A percentile compares a stretch with the other conserved stretches of the same genome.
Conservation (phyloP, 2,113 vertebrate species). For the Stomatorhinus ivindoensis region DNA sequence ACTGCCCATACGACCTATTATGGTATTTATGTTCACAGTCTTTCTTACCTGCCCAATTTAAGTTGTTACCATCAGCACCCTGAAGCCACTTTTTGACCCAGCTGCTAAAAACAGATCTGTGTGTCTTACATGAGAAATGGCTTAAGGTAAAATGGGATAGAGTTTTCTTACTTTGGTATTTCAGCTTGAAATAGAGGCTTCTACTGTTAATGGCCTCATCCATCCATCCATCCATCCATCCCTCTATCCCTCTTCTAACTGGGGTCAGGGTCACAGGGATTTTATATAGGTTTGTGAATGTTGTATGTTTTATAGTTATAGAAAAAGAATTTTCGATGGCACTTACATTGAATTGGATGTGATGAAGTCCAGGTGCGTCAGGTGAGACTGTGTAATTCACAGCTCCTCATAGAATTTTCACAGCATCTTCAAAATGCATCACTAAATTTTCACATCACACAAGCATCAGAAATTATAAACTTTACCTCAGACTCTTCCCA, state of each 20-base stretch:
- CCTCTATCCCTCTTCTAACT: neutral
- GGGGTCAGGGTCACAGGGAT: neutral
- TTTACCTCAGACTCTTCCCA: neutral
- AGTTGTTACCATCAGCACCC: slow-evolving; percentile 36
- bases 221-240: neutral
- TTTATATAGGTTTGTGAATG: neutral
- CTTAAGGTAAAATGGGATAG: neutral
- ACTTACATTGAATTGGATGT: neutral
- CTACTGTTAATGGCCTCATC: neutral
- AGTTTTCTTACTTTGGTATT: neutral
- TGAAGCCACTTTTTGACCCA: slow-evolving; percentile 9
- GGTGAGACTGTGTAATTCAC: neutral
- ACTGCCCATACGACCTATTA: neutral
- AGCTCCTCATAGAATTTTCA: neutral
- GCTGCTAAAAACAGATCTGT: slow-evolving; percentile 19
- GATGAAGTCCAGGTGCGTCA: neutral
- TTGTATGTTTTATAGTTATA: neutral
- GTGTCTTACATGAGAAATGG: slow-evolving; percentile 6
- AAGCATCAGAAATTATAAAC: neutral
- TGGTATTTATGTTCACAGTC: slow-evolving; percentile 31
- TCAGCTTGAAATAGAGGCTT: neutral
- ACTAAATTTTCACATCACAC: neutral
- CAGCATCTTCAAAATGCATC: neutral
- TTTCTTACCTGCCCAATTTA: slow-evolving; percentile 60
- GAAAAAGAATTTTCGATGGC: neutral